Evolutionary conservation across 2,113 vertebrate genomes (phyloP), one percentile per base, ranked within the genome.

Genomic region (Leptobrachium leishanense): DNA sequence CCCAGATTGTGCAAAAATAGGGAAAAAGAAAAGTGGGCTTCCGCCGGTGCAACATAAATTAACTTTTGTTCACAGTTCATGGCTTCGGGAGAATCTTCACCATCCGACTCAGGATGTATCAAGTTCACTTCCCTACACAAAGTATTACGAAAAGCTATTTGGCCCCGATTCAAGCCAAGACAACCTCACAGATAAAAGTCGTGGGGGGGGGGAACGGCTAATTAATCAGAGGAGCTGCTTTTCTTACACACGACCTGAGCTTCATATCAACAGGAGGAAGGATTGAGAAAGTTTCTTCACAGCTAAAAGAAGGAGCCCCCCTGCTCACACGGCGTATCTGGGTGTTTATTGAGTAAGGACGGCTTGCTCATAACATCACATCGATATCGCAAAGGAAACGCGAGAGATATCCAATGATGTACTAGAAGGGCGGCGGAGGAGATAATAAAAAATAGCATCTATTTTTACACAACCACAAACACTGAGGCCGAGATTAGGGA

Each of bases 191-290:
- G 92, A 94, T 93, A 92, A 93, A 91, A 79, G 15, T 77, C 73
- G 77, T 0, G 8, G 46, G 80, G 86, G 8, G 46, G 80, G 86
- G 87, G 84, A 88, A 81, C 84, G 75, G 88, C 87, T 85, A 90
- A 92, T 91, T 90, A 89, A 86, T 95, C 92, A 94, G 84, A 82
- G 76, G 20, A 50, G 81, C 84, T 44, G 13, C 84, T 81, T 78
- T 79, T 84, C 74, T 82, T 80, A 68, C 82, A 76, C 83, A 88
- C 10, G 84, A 85, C 85, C 89, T 86, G 89, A 85, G 79, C 43
- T 83, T 80, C 72, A 81, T 88, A 88, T 92, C 87, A 92, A 91
- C 90, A 81, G 84, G 80, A 64, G 89, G 92, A 92, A 91, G 88
- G 77, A 87, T 84, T 88, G 84, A 42, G 69, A 43, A 82, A 31